Percentiles rank a stretch among this genome's conserved stretches.
phyloP scores from a whole-genome alignment of 2,888 invertebrate species.

The Lithophane semibrunnea region DNA sequence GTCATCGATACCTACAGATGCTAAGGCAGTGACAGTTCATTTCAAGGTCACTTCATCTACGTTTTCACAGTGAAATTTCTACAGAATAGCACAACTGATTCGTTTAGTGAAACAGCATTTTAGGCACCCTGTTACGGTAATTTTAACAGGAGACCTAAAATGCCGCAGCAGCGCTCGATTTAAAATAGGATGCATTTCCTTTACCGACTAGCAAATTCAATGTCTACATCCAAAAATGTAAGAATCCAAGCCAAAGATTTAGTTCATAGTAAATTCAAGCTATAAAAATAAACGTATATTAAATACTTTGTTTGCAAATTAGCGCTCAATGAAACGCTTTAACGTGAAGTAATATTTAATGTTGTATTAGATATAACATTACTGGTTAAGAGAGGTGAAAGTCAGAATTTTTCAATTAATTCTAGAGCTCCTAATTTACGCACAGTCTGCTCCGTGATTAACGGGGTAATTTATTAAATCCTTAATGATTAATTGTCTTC shows the following conservation, averaged over 20 bases:
- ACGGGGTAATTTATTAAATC: not conserved
- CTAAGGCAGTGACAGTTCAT: no score
- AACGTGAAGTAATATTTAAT: conserved; percentile 57
- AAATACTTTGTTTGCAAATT: conserved; percentile 60
- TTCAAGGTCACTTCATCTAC: no score
- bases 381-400: conserved; percentile 45
- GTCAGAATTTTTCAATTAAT: conserved; percentile 36
- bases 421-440: not conserved
- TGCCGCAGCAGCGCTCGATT: not conserved
- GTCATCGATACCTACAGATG: no score
- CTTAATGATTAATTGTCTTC: not conserved
- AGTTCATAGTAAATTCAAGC: conserved; percentile 25
- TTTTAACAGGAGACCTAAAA: not conserved
- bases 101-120: not conserved
- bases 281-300: conserved; percentile 27
- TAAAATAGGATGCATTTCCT: not conserved
- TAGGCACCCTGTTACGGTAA: not conserved
- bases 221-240: not conserved
- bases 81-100: no score
- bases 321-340: conserved; percentile 69
- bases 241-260: conserved; percentile 27
- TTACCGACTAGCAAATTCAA: not conserved
- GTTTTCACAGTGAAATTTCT: no score
- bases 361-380: conserved; percentile 58
- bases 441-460: not conserved